phyloP scores from a whole-genome alignment of 2,888 invertebrate species.

The Agrilus mali region DNA sequence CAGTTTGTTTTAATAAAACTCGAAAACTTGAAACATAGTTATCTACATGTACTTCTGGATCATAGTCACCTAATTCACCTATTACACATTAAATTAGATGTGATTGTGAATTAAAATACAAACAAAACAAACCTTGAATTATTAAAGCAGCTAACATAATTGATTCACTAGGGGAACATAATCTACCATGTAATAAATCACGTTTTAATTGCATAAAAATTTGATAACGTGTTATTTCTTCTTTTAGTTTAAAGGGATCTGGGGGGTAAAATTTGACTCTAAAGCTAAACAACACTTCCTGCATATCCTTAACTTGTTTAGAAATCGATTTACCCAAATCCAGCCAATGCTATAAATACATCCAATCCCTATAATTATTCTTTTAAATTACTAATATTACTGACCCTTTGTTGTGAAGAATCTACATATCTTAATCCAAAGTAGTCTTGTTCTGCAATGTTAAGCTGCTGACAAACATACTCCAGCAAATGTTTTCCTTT shows the following conservation, averaged over 20 bases:
- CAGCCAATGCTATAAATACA: conserved; percentile 75
- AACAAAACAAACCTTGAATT: conserved; percentile 65
- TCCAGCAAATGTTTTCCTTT: conserved; percentile 84
- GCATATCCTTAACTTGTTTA: conserved; percentile 89
- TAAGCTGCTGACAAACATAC: conserved; percentile 80
- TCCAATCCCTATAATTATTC: conserved; percentile 6
- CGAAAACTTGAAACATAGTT: conserved; percentile 88
- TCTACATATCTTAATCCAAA: conserved; percentile 91
- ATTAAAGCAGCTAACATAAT: conserved; percentile 84
- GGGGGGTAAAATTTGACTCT: conserved; percentile 97
- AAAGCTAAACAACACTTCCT: conserved; percentile 87
- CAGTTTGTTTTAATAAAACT: conserved; percentile 83
- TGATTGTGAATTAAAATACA: background rate
- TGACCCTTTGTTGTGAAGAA: conserved; percentile 73
- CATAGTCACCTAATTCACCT: conserved; percentile 94
- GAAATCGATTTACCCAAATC: conserved; percentile 80
- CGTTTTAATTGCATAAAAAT: conserved; percentile 86
- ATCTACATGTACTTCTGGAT: conserved; percentile 74
- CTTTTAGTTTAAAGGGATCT: conserved; percentile 84
- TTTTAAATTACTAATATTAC: conserved; percentile 8
- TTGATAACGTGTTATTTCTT: conserved; percentile 91
- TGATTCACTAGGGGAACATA: conserved; percentile 82
- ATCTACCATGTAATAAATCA: conserved; percentile 86
- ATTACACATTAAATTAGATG: conserved; percentile 17
- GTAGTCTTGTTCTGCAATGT: conserved; percentile 87